These are phyloP conservation scores for Heteronetta atricapilla DNA, from an alignment of 2,113 vertebrate species.

Conservation along the genomic window DNA sequence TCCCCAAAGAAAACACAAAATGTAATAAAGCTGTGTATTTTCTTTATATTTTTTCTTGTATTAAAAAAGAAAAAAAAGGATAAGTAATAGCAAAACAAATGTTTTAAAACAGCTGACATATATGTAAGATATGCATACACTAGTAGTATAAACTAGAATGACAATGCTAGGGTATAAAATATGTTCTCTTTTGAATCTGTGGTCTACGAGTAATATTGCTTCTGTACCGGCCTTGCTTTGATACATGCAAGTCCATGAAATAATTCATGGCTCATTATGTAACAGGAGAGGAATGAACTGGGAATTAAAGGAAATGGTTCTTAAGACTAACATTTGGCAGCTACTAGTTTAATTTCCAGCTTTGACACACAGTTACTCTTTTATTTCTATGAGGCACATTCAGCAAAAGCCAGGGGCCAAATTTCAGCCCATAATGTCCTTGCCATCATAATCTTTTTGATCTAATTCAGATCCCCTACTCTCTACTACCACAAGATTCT, in stretches of 20 bases:
- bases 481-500: background rate
- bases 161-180: slow-evolving; percentile 71
- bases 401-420: background rate
- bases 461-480: background rate
- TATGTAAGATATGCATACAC: slow-evolving; percentile 68
- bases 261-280: slow-evolving; percentile 69
- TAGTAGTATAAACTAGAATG: slow-evolving; percentile 65
- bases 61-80: slow-evolving; percentile 46
- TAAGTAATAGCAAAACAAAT: slow-evolving; percentile 71
- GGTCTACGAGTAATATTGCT: slow-evolving; percentile 76
- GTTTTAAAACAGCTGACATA: slow-evolving; percentile 42
- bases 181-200: slow-evolving; percentile 44
- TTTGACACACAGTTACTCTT: background rate
- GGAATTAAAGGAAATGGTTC: slow-evolving; percentile 12
- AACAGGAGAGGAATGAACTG: background rate
- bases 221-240: slow-evolving; percentile 70
- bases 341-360: background rate
- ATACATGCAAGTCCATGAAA: slow-evolving; percentile 69
- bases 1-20: slow-evolving; percentile 53
- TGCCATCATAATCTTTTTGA: background rate
- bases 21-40: slow-evolving; percentile 62
- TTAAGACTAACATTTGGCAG: background rate
- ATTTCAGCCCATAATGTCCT: background rate
- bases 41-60: slow-evolving; percentile 33
- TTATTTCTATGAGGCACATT: background rate